Conservation (phyloP, 1,140 invertebrate genomes). For the Drosophila melanogaster region Release_6_plus_ISO1_MT NT_037436.4:8454001-8454500, state of each 20-base stretch:
- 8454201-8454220: slow-evolving; percentile 32
- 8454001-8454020: no score
- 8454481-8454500: slow-evolving; percentile 46
- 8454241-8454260: slow-evolving; percentile 47
- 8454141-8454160: slow-evolving; percentile 73
- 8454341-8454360: slow-evolving; percentile 61
- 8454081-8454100: slow-evolving; percentile 10
- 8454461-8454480: slow-evolving; percentile 79
- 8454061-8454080: slow-evolving; percentile 2
- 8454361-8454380: slow-evolving; percentile 69
- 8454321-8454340: slow-evolving; percentile 73
- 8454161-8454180: slow-evolving; percentile 79
- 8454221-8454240: slow-evolving; percentile 8
- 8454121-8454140: slow-evolving; percentile 48
- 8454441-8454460: slow-evolving; percentile 27
- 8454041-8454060: no score
- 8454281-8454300: slow-evolving; percentile 35
- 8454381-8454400: slow-evolving; percentile 67
- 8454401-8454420: slow-evolving; percentile 75
- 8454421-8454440: slow-evolving; percentile 11
- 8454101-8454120: slow-evolving; percentile 37
- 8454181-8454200: slow-evolving; percentile 63
- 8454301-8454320: slow-evolving; percentile 77
- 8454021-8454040: no score
- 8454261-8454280: slow-evolving; percentile 31